Evolutionary conservation across 2,888 invertebrate species (phyloP), one percentile per base, ranked within the genome.

Genomic region (Arrhopalites spinosus): DNA sequence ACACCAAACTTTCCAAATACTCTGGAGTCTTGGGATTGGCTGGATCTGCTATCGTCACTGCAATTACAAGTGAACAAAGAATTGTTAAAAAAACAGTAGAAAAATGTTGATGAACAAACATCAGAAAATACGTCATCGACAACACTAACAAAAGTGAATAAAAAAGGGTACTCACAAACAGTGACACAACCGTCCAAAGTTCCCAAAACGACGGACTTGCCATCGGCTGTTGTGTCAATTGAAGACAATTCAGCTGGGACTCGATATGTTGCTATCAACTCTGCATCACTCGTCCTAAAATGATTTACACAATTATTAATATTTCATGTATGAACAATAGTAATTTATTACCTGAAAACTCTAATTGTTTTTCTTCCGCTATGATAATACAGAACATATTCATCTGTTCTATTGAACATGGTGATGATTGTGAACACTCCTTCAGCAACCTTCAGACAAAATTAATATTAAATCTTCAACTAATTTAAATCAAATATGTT

Each of bases 401-500:
- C 92, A 83, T 98, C 96, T 1, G 92, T 95, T 80, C 72, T 50
- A 76, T 95, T 97, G 86, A 98, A 98, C 88, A 93, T 91, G 77
- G 95, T 94, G 80, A 96, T 95, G 25, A 98, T 95, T 1, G 94
- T 95, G 86, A 98, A 98, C 0, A 98, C 98, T 0, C 98, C 98
- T 85, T 98, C 98, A 0, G 98, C 97, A 0, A 98, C 86, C 75
- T 85, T 84, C 1, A 69, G n/a, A n/a, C n/a, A 20, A 27, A 20
- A 59, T 53, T 15, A 74, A 23, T 50, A 61, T 61, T 8, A 23
- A 25, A 61, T 61, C 53, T 23, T 2, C 25, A 8, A 27, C 7
- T 61, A 61, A 20, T 61, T 8, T 23, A 7, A 53, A 13, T 3
- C 27, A 27, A 61, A 23, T 56, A 25, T 27, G 23, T 53, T 53